A percentile compares a stretch with the other conserved stretches of the same genome.
Conservation (phyloP, 2,888 invertebrate genomes). For the Pemphredon lugubris region DNA sequence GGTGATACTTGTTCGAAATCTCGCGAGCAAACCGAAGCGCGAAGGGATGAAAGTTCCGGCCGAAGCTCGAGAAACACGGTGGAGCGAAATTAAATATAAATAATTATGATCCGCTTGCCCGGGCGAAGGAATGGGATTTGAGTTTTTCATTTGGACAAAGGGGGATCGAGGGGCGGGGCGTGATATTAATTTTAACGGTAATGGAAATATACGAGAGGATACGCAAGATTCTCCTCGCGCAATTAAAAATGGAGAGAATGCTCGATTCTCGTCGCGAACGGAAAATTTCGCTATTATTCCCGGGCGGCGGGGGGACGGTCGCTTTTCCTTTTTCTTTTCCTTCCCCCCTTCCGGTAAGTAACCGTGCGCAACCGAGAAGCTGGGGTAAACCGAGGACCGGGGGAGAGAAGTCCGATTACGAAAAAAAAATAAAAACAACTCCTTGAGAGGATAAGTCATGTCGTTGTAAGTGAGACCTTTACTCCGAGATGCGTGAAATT, state of each 20-base stretch:
- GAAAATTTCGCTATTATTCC: constrained; percentile 13
- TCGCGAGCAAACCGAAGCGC: no score
- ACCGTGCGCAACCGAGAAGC: constrained; percentile 15
- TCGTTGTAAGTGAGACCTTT: constrained; percentile 26
- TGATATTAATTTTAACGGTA: neutral
- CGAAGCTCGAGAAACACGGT: no score
- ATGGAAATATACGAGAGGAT: neutral
- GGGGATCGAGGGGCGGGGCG: neutral
- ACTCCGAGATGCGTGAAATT: constrained; percentile 55
- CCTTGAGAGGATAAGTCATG: constrained; percentile 25
- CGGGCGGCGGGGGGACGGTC: neutral
- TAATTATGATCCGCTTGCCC: no score
- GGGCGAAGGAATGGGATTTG: no score
- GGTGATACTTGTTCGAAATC: no score
- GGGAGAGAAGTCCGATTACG: neutral
- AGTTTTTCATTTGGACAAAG: no score
- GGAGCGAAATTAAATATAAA: no score
- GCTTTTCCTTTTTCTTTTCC: constrained; percentile 16
- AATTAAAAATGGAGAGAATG: constrained; percentile 21
- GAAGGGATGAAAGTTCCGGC: no score
- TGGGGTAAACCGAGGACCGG: constrained; percentile 9
- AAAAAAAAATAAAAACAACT: constrained; percentile 37
- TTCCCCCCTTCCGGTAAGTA: constrained; percentile 21
- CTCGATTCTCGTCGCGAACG: constrained; percentile 4
- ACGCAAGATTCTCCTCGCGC: no score